phyloP scores from a whole-genome alignment of 2,113 vertebrate species.

The Centropus bengalensis region DNA sequence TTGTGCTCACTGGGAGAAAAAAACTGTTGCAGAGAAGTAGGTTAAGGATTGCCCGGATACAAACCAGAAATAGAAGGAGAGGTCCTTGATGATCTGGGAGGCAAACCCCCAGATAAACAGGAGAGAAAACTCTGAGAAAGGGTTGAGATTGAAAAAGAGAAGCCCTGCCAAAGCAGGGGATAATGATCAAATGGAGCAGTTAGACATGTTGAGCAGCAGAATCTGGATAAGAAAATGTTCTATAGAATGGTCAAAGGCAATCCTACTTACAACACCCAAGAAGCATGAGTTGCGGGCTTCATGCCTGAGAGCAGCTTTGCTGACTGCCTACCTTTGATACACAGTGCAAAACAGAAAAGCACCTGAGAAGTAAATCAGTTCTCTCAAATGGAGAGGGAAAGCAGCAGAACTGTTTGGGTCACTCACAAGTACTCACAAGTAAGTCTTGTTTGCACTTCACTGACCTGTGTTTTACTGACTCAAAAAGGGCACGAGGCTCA shows the following conservation, averaged over 20 bases:
- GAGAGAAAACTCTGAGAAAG: neutral
- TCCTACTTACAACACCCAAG: neutral
- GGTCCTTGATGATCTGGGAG: conserved; percentile 9
- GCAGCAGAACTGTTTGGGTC: neutral
- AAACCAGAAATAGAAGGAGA: conserved; percentile 1
- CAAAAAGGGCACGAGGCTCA: neutral
- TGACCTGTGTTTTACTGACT: neutral
- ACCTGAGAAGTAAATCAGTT: neutral
- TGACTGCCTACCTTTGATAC: neutral
- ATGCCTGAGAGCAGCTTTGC: neutral
- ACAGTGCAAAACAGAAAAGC: neutral
- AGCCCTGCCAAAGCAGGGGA: neutral
- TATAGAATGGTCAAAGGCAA: neutral
- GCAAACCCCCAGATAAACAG: neutral
- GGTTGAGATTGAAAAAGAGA: neutral
- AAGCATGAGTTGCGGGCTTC: neutral
- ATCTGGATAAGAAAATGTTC: neutral
- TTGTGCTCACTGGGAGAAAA: neutral
- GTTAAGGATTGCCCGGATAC: neutral
- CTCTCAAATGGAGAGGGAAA: neutral
- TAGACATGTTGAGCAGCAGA: neutral
- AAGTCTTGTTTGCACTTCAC: neutral
- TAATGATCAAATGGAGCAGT: neutral
- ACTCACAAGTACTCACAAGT: neutral
- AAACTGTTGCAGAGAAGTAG: neutral